A percentile compares a stretch with the other conserved stretches of the same genome.
phyloP scores from a whole-genome alignment of 2,888 invertebrate genomes.

The Orthosia incerta region DNA sequence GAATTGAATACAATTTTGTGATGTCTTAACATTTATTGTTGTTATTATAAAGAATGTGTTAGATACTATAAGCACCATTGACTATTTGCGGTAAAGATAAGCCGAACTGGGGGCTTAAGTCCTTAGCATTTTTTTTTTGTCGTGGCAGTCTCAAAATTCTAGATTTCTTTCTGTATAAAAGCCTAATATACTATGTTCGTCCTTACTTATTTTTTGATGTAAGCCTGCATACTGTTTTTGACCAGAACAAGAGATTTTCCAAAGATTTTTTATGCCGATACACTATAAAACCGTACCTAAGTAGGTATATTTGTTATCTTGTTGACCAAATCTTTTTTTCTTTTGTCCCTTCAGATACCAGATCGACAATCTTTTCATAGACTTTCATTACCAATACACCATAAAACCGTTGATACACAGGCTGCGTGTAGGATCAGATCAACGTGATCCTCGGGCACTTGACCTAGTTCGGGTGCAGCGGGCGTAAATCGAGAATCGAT shows the following conservation, averaged over 20 bases:
- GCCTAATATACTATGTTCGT: too few species aligned
- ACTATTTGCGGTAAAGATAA: neutral
- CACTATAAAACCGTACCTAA: neutral
- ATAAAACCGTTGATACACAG: constrained; percentile 1
- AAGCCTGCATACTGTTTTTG: neutral
- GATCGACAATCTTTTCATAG: neutral
- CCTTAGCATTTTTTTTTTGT: neutral
- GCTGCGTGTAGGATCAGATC: constrained; percentile 61
- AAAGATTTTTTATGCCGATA: neutral
- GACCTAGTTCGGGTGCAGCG: constrained; percentile 85
- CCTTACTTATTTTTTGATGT: neutral
- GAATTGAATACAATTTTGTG: constrained; percentile 14
- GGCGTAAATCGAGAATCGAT: constrained; percentile 90
- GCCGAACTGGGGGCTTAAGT: too few species aligned
- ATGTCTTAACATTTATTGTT: constrained; percentile 4
- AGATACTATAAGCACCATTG: neutral
- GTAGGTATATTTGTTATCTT: neutral
- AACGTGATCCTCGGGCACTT: constrained; percentile 81
- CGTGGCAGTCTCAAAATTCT: neutral
- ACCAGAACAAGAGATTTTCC: neutral
- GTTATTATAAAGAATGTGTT: neutral
- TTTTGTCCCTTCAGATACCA: neutral
- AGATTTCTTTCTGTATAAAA: neutral
- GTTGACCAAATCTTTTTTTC: neutral
- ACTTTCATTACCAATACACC: constrained; percentile 25